A percentile compares a stretch with the other conserved stretches of the same genome.
Conservation (phyloP, 2,888 invertebrate species). For the Charanyca ferruginea region DNA sequence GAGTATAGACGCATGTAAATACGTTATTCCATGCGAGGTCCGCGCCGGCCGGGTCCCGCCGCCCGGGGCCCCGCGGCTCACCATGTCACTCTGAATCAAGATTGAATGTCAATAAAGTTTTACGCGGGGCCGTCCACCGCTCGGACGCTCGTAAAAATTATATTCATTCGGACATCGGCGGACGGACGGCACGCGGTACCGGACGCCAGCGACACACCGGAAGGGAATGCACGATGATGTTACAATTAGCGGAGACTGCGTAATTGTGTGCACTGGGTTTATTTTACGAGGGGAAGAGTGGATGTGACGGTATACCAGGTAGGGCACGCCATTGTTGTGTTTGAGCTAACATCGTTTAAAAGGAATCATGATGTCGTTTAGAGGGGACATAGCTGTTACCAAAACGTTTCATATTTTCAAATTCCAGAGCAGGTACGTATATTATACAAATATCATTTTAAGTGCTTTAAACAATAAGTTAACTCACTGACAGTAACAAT, state of each 20-base stretch:
- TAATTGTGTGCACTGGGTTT: conserved; percentile 32
- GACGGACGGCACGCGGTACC: conserved; percentile 5
- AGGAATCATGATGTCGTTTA: background rate
- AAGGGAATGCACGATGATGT: conserved; percentile 30
- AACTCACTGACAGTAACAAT: conserved; percentile 32
- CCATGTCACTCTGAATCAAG: conserved; percentile 66
- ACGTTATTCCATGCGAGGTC: too few species aligned
- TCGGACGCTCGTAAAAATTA: conserved; percentile 66
- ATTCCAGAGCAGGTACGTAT: conserved; percentile 21
- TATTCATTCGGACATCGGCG: conserved; percentile 63
- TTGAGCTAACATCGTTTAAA: conserved; percentile 10
- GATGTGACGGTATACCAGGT: conserved; percentile 5
- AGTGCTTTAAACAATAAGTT: conserved; percentile 40
- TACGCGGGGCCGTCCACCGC: conserved; percentile 46
- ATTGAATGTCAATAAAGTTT: conserved; percentile 76
- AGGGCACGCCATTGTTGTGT: background rate
- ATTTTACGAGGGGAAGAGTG: conserved; percentile 28
- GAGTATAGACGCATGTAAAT: conserved; percentile 40
- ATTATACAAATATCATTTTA: background rate
- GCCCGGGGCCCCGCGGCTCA: conserved; percentile 17
- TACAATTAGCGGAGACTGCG: conserved; percentile 41
- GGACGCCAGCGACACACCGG: conserved; percentile 37
- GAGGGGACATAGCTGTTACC: background rate
- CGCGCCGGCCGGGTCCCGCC: conserved; percentile 16
- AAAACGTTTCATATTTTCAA: background rate